These are phyloP conservation scores for Poeciliopsis occidentalis DNA, from an alignment of 2,113 vertebrate species.

Conservation along the genomic window DNA sequence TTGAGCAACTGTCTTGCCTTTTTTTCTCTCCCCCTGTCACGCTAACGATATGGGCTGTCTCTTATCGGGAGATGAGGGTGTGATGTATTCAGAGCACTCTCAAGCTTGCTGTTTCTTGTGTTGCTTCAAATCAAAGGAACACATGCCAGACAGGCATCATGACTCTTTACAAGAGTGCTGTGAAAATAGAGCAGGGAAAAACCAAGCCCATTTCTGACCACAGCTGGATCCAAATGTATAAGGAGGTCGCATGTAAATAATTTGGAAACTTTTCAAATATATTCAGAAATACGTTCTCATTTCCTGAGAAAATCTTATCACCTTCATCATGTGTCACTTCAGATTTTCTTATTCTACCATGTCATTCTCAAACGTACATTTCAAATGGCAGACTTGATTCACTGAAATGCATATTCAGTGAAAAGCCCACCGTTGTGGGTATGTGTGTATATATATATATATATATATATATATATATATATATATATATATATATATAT, in stretches of 20 bases:
- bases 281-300: not conserved
- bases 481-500: no score
- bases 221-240: not conserved
- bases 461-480: no score
- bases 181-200: slow-evolving; percentile 21
- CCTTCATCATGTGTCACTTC: not conserved
- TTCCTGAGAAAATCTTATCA: not conserved
- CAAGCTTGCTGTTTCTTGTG: slow-evolving; percentile 5
- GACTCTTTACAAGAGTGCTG: slow-evolving; percentile 1
- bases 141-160: slow-evolving; percentile 9
- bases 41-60: not conserved
- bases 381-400: not conserved
- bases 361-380: not conserved
- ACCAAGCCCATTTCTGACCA: not conserved
- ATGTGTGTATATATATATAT: no score
- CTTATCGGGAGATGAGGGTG: not conserved
- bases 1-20: not conserved
- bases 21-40: not conserved
- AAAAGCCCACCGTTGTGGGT: not conserved
- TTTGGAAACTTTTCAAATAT: not conserved
- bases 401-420: not conserved
- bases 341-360: not conserved
- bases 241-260: not conserved
- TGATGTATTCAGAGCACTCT: slow-evolving; percentile 1
- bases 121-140: slow-evolving; percentile 19